Evolutionary conservation across 2,113 vertebrate species (phyloP), one percentile per base, ranked within the genome.

Genomic region (Eurystomus gularis): DNA sequence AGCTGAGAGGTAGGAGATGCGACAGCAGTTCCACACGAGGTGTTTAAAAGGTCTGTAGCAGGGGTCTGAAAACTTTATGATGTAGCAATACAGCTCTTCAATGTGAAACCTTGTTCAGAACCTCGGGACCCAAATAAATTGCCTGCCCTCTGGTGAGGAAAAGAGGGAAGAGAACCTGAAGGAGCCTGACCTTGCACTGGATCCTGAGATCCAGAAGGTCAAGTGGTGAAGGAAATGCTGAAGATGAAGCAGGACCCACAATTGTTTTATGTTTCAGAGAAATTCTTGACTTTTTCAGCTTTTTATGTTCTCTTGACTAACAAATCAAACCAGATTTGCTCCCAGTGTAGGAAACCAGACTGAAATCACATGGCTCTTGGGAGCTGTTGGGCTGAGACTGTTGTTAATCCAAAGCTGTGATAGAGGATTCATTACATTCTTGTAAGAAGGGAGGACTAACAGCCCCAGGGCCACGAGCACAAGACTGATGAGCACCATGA

Each of bases 101-200:
- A 13, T 10, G 33, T 28, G 19, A 70, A 83, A 86, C 17, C 39
- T 35, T 73, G 19, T 35, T 62, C 28, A 40, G 31, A 92, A 82
- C n/a, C 54, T 72, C 24, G n/a, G 40, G 52, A 81, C 46, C 35
- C 86, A 83, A 77, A 83, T 55, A 91, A 86, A 77, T 35, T 58
- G 82, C 37, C 76, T 93, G 91, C 64, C 82, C 72, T 91, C 80
- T 91, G 65, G 31, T 42, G 76, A 94, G 86, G 44, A 75, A 86
- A 69, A 91, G 51, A 88, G 35, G 49, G 24, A 86, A 88, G 42
- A 78, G 49, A 92, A 71, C 9, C 21, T 40, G 25, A 79, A 77
- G 60, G 33, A 78, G 9, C 44, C 20, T 54, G 49, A 85, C 42
- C 12, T 35, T 57, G 19, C 46, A 42, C 35, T 40, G 48, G 35